Evolutionary conservation across 2,888 invertebrate species (phyloP).

Genomic region (Strigamia transsilvanica): DNA sequence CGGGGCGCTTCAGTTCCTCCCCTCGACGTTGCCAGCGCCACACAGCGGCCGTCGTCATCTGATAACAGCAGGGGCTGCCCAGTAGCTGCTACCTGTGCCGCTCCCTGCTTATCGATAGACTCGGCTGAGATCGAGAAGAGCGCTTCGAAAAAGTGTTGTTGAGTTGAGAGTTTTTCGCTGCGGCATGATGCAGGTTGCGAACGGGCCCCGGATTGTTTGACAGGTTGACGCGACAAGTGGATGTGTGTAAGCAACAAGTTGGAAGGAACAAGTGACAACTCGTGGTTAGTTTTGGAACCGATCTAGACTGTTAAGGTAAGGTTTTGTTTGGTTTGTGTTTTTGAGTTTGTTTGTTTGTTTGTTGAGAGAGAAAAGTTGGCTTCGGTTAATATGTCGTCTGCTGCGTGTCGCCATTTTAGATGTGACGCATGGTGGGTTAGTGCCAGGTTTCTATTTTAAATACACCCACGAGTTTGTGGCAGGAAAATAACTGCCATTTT

Average conservation of each 20-base stretch:
- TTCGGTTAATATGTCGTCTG: background rate
- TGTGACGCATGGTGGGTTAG: constrained; percentile 10
- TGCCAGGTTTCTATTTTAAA: background rate
- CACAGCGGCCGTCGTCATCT: constrained; percentile 30
- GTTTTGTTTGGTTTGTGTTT: background rate
- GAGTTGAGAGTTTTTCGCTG: background rate
- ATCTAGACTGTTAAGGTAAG: background rate
- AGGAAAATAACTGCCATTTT: background rate
- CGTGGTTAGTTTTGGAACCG: background rate
- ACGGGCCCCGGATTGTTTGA: background rate
- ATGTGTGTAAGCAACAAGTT: background rate
- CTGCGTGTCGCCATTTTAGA: background rate
- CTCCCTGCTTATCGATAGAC: constrained; percentile 21
- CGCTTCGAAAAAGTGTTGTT: background rate
- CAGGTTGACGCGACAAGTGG: constrained; percentile 30
- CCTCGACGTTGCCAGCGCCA: constrained; percentile 5
- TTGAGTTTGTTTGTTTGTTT: background rate
- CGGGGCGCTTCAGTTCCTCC: constrained; percentile 28
- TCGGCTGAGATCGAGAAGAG: background rate
- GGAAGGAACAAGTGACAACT: background rate
- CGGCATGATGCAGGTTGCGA: background rate
- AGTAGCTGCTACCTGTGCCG: constrained; percentile 37
- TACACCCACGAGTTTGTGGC: background rate
- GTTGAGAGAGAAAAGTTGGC: background rate
- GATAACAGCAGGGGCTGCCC: constrained; percentile 40